phyloP scores from a whole-genome alignment of 2,797 vertebrate genomes.

The Notolepis coatsorum region DNA sequence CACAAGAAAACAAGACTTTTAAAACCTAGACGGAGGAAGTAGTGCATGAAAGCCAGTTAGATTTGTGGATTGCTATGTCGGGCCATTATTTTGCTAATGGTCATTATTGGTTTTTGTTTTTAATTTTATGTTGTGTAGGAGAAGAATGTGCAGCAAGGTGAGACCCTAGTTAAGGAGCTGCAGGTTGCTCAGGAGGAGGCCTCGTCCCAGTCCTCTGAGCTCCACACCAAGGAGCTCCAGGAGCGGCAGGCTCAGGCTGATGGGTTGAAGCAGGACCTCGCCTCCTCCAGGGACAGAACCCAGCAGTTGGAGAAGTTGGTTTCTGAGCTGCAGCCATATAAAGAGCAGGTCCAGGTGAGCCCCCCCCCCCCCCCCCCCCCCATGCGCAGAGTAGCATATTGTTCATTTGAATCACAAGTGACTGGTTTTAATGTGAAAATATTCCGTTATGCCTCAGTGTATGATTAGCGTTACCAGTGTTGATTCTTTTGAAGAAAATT shows the following conservation, averaged over 20 bases:
- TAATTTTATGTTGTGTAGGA: conserved; percentile 76
- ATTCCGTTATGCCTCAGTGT: background rate
- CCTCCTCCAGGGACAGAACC: conserved; percentile 71
- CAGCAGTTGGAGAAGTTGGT: conserved; percentile 78
- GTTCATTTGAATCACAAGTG: background rate
- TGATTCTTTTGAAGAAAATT: no score
- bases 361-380: no score
- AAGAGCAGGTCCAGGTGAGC: conserved; percentile 87
- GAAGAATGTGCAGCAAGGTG: conserved; percentile 74
- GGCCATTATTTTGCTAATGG: no score
- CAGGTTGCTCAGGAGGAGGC: conserved; percentile 81
- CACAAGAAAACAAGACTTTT: no score
- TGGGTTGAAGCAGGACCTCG: conserved; percentile 77
- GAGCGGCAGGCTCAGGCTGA: conserved; percentile 73
- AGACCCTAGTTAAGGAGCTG: conserved; percentile 78
- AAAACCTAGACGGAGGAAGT: no score
- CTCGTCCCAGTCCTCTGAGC: conserved; percentile 73
- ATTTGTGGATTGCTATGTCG: no score
- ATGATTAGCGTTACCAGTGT: background rate
- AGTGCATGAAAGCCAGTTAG: no score
- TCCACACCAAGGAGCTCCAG: conserved; percentile 75
- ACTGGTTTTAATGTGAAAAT: background rate
- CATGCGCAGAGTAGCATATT: background rate
- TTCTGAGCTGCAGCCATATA: conserved; percentile 84
- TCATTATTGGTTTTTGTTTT: background rate